phyloP scores from a whole-genome alignment of 1,140 invertebrate species.

The Trachymyrmex cornetzi region DNA sequence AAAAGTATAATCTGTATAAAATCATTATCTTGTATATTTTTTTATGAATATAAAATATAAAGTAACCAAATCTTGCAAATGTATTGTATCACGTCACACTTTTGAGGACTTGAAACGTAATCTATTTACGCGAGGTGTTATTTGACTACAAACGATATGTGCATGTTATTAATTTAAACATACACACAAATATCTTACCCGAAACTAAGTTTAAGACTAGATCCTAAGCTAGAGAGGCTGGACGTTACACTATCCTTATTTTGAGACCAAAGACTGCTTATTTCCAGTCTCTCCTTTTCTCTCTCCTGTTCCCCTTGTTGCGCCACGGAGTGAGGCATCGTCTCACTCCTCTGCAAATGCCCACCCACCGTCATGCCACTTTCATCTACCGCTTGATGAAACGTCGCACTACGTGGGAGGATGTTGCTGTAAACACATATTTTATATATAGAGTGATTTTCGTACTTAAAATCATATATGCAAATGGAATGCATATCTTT shows the following conservation, averaged over 20 bases:
- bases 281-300: constrained; percentile 84
- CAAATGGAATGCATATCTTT: not conserved
- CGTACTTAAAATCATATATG: constrained; percentile 38
- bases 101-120: constrained; percentile 22
- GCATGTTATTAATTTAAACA: constrained; percentile 39
- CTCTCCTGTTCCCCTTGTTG: constrained; percentile 84
- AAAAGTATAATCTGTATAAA: not conserved
- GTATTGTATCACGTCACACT: constrained; percentile 5
- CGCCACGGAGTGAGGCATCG: constrained; percentile 89
- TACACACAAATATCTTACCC: constrained; percentile 88
- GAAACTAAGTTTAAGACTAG: constrained; percentile 93
- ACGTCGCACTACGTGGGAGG: constrained; percentile 84
- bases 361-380: constrained; percentile 77
- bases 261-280: constrained; percentile 84
- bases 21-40: not conserved
- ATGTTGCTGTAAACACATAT: constrained; percentile 79
- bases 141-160: not conserved
- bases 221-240: constrained; percentile 91
- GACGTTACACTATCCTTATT: constrained; percentile 90
- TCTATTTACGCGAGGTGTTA: not conserved
- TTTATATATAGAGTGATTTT: constrained; percentile 33
- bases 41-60: not conserved
- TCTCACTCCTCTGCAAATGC: constrained; percentile 92
- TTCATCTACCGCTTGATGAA: constrained; percentile 84
- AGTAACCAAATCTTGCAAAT: not conserved